Evolutionary conservation across 2,888 invertebrate genomes (phyloP).

Genomic region (Pandemis heparana): DNA sequence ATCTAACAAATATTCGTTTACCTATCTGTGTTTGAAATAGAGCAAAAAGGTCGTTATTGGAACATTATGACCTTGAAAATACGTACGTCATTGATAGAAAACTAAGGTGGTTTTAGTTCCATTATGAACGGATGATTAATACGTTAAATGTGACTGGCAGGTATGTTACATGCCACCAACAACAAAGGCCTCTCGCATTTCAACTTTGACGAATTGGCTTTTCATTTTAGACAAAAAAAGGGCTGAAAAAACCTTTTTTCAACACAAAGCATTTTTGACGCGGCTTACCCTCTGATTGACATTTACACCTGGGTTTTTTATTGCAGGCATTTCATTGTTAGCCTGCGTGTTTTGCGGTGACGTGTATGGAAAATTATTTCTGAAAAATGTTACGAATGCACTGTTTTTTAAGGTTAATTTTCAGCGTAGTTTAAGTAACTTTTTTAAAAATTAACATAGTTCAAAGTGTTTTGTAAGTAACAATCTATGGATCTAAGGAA

Average conservation of each 20-base stretch:
- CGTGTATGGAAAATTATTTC: neutral
- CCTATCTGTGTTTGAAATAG: too few species aligned
- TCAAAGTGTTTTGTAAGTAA: too few species aligned
- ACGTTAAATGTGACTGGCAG: conserved; percentile 20
- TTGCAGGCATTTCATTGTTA: conserved; percentile 42
- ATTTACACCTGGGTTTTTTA: conserved; percentile 48
- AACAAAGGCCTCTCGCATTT: conserved; percentile 44
- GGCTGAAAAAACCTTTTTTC: conserved; percentile 45
- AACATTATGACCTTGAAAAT: neutral
- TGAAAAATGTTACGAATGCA: neutral
- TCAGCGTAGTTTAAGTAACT: neutral
- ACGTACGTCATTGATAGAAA: neutral
- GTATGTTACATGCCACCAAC: conserved; percentile 27
- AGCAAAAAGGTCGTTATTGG: neutral
- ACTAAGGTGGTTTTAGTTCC: neutral
- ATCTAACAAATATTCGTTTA: too few species aligned
- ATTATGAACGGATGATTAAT: conserved; percentile 23
- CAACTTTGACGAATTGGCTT: conserved; percentile 51
- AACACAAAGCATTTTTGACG: conserved; percentile 51
- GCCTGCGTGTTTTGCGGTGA: neutral
- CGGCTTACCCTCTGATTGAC: conserved; percentile 49
- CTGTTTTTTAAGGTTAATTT: neutral
- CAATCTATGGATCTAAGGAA: too few species aligned
- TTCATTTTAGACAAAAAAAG: conserved; percentile 41
- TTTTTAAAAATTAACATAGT: too few species aligned